These are phyloP conservation scores for Cosmorhoe ocellata DNA, from an alignment of 2,888 invertebrate genomes.

Conservation along the genomic window DNA sequence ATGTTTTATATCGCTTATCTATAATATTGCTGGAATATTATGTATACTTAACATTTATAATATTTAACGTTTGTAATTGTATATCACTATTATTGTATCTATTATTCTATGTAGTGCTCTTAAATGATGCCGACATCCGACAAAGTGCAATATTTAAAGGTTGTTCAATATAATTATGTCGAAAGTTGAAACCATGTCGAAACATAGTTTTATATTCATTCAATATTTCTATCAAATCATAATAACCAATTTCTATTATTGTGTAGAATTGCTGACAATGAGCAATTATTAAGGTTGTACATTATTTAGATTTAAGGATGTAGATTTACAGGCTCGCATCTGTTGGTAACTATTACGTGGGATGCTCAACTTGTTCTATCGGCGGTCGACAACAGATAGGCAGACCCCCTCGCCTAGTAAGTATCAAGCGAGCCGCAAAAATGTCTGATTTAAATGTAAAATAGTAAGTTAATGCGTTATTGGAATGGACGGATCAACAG, in stretches of 20 bases:
- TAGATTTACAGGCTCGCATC: background rate
- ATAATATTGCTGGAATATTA: background rate
- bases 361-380: constrained; percentile 2
- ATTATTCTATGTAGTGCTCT: background rate
- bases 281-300: constrained; percentile 8
- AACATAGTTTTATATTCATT: background rate
- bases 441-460: no score
- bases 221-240: no score
- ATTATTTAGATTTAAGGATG: background rate
- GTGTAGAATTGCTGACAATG: constrained; percentile 3
- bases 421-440: no score
- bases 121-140: background rate
- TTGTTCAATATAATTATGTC: no score
- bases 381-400: no score
- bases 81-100: no score
- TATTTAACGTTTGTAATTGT: no score
- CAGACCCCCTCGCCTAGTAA: no score
- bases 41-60: no score
- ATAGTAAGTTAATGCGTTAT: no score
- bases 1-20: background rate
- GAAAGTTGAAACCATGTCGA: background rate
- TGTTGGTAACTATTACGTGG: background rate
- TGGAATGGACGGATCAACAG: no score
- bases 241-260: no score
- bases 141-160: background rate